A percentile compares a stretch with the other conserved stretches of the same genome.
phyloP scores from a whole-genome alignment of 1,140 invertebrate genomes.

The Musca domestica region DNA sequence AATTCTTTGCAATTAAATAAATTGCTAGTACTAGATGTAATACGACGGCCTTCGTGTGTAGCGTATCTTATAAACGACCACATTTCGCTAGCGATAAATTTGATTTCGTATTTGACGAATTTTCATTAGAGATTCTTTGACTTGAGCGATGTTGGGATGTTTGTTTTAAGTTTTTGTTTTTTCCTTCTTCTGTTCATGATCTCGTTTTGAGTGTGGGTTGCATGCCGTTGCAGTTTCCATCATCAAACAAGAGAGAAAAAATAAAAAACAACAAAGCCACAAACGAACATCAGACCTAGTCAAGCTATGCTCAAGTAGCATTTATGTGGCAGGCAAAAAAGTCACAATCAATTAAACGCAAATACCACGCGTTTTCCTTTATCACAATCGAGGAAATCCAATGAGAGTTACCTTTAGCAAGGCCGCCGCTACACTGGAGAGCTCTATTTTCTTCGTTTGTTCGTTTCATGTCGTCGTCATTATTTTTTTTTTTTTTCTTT shows the following conservation, averaged over 20 bases:
- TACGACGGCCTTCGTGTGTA: too few relatives aligned
- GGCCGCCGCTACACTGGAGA: slow-evolving; percentile 6
- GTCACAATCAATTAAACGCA: slow-evolving; percentile 15
- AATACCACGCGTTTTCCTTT: slow-evolving; percentile 14
- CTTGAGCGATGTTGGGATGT: background rate
- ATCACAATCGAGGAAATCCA: slow-evolving; percentile 8
- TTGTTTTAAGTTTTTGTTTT: background rate
- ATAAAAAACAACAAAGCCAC: background rate
- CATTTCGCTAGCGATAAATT: too few relatives aligned
- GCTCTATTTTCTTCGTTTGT: slow-evolving; percentile 13
- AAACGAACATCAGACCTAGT: too few relatives aligned
- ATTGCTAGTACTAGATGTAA: too few relatives aligned
- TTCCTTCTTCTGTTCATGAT: background rate
- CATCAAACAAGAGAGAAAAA: background rate
- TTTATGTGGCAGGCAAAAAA: slow-evolving; percentile 4
- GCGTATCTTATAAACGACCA: too few relatives aligned
- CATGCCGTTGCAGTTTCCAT: slow-evolving; percentile 4
- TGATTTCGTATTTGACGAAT: too few relatives aligned
- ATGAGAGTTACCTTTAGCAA: slow-evolving; percentile 16
- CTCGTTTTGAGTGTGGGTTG: background rate
- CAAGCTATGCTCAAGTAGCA: too few relatives aligned
- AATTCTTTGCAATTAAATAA: too few relatives aligned
- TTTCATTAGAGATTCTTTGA: slow-evolving; percentile 5
- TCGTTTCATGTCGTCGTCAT: too few relatives aligned
- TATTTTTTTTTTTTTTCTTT: background rate